These are phyloP conservation scores for Berghia stephanieae DNA, from an alignment of 1,140 invertebrate species.

Conservation along the genomic window DNA sequence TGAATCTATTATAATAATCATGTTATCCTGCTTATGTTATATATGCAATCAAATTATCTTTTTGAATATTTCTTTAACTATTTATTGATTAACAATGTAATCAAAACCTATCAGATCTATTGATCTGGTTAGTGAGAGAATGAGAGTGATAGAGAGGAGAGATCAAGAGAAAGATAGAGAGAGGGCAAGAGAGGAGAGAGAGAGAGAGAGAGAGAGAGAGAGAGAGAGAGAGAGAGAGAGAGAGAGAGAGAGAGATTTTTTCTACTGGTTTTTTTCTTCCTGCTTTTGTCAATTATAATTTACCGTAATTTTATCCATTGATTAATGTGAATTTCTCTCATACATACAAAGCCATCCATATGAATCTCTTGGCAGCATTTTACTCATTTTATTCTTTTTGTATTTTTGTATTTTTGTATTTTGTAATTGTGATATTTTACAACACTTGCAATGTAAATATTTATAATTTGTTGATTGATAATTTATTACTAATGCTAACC, in stretches of 20 bases:
- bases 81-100: neutral
- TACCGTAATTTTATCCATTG: neutral
- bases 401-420: neutral
- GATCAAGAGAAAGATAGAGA: conserved; percentile 17
- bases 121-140: neutral
- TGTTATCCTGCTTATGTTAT: neutral
- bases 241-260: conserved; percentile 19
- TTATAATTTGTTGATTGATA: no score
- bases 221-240: conserved; percentile 23
- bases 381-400: neutral
- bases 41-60: neutral
- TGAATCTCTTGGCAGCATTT: neutral
- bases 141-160: conserved; percentile 9
- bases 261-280: neutral
- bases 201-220: conserved; percentile 19
- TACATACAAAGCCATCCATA: neutral
- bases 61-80: neutral
- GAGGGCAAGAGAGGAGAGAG: conserved; percentile 7
- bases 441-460: no score
- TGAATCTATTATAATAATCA: neutral
- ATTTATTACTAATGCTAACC: no score
- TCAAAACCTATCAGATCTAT: neutral
- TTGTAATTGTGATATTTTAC: neutral
- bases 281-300: neutral
- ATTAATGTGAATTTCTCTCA: neutral